phyloP scores from a whole-genome alignment of 2,888 invertebrate species.

The Nowickia ferox region DNA sequence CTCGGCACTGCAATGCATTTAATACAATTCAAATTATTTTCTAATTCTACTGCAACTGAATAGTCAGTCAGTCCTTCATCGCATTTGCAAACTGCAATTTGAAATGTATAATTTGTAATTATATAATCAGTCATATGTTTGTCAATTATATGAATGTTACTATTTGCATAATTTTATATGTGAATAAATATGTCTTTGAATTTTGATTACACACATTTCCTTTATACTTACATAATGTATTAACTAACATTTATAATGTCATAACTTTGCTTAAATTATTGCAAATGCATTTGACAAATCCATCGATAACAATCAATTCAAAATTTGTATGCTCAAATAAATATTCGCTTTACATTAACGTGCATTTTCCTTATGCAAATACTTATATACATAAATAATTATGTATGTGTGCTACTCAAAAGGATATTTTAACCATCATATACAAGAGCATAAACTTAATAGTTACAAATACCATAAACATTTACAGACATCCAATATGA shows the following conservation, averaged over 20 bases:
- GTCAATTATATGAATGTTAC: conserved; percentile 38
- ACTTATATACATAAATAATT: neutral
- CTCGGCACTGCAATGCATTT: neutral
- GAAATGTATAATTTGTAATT: conserved; percentile 48
- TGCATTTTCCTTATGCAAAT: conserved; percentile 18
- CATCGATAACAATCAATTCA: conserved; percentile 64
- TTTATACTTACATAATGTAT: conserved; percentile 20
- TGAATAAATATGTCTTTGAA: neutral
- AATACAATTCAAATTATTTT: neutral
- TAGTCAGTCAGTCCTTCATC: neutral
- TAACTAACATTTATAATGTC: conserved; percentile 61
- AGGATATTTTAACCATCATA: conserved; percentile 11
- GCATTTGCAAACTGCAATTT: neutral
- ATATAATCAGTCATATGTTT: conserved; percentile 61
- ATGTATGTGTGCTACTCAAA: neutral
- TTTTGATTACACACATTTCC: conserved; percentile 25
- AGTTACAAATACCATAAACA: conserved; percentile 47
- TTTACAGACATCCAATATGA: conserved; percentile 14
- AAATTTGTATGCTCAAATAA: conserved; percentile 53
- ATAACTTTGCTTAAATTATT: conserved; percentile 50
- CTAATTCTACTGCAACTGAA: neutral
- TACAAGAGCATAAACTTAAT: conserved; percentile 33
- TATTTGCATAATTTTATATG: conserved; percentile 35
- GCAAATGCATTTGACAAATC: conserved; percentile 65
- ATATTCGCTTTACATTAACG: conserved; percentile 19